Evolutionary conservation across 2,113 vertebrate genomes (phyloP).

Genomic region (Grammomys dolichurus): DNA sequence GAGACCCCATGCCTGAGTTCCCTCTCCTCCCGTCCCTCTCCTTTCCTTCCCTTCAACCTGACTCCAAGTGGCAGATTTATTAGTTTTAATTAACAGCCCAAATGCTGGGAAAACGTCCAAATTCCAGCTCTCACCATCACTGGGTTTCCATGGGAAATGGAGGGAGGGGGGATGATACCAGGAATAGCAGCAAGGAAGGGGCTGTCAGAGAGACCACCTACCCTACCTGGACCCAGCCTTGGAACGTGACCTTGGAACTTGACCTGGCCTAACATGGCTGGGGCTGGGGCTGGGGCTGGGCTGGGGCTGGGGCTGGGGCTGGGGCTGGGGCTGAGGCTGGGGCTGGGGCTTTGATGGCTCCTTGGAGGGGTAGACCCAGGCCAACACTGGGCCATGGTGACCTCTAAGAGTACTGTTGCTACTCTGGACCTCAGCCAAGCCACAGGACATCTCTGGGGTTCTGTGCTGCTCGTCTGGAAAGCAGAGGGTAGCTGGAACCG

Average conservation of each 20-base stretch:
- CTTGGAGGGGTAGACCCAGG: neutral
- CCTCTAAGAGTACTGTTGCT: neutral
- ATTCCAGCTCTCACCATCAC: slow-evolving; percentile 85
- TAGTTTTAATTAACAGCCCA: slow-evolving; percentile 88
- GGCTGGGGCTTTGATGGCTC: neutral
- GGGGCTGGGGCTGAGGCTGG: neutral
- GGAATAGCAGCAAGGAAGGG: slow-evolving; percentile 84
- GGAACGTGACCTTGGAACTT: neutral
- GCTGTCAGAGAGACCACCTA: neutral
- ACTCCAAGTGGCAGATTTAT: slow-evolving; percentile 88
- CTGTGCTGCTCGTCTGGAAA: neutral
- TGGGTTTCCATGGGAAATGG: slow-evolving; percentile 84
- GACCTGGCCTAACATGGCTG: neutral
- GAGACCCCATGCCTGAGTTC: slow-evolving; percentile 73
- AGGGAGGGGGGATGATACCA: slow-evolving; percentile 77
- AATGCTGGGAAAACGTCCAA: slow-evolving; percentile 89
- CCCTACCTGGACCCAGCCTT: neutral
- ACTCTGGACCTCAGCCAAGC: slow-evolving; percentile 57
- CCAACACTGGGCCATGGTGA: neutral
- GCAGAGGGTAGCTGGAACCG: neutral
- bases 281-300: neutral
- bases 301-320: too few species aligned
- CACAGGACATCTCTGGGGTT: slow-evolving; percentile 44
- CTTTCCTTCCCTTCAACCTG: slow-evolving; percentile 70
- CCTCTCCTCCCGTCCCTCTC: slow-evolving; percentile 29